Percentiles rank a stretch among this genome's conserved stretches.
Conservation (phyloP, 2,888 invertebrate genomes). For the Metacarcinus magister region DNA sequence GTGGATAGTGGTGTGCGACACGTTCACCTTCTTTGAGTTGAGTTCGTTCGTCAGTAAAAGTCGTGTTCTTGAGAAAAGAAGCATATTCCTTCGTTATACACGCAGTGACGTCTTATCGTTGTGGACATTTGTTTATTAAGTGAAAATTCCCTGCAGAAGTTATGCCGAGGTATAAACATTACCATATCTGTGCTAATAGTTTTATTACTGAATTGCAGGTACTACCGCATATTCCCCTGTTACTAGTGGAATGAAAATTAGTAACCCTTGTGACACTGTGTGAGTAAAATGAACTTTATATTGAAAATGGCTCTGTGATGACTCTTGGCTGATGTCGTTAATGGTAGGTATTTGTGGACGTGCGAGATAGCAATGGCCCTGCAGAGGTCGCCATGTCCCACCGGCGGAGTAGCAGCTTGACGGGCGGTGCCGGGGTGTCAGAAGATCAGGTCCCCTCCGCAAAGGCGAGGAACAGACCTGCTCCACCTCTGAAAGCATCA, state of each 20-base stretch:
- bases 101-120: neutral
- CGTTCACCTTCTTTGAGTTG: neutral
- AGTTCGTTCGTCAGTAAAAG: neutral
- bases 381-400: conserved; percentile 81
- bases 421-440: conserved; percentile 81
- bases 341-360: conserved; percentile 73
- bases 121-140: neutral
- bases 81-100: neutral
- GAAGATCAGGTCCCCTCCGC: conserved; percentile 73
- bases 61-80: neutral
- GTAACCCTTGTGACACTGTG: conserved; percentile 57
- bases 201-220: conserved; percentile 74
- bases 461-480: conserved; percentile 69
- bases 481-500: conserved; percentile 73
- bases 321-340: conserved; percentile 59
- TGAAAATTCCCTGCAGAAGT: neutral
- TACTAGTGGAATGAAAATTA: conserved; percentile 61
- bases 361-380: conserved; percentile 79
- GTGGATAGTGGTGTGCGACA: neutral
- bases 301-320: conserved; percentile 62
- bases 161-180: neutral
- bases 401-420: conserved; percentile 82
- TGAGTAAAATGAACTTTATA: conserved; percentile 32
- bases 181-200: conserved; percentile 27
- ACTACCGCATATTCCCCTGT: conserved; percentile 52